phyloP scores from a whole-genome alignment of 1,140 invertebrate species.

The Mesaphorura yosii region DNA sequence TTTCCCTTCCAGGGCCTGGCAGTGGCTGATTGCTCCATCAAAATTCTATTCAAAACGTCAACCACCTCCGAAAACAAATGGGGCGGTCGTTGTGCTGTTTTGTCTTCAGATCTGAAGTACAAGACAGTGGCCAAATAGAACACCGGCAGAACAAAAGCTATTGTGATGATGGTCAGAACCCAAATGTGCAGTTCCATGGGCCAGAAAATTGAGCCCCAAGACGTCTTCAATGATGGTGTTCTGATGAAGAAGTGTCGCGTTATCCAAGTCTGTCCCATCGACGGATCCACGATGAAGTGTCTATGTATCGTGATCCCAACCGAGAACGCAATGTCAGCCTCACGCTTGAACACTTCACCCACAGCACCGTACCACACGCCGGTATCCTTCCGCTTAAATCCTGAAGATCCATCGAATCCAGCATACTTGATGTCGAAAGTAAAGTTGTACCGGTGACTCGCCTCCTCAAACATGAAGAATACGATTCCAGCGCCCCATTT shows the following conservation, averaged over 20 bases:
- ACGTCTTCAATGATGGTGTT: background rate
- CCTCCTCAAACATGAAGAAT: background rate
- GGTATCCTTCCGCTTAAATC: background rate
- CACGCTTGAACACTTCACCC: background rate
- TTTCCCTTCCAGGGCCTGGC: background rate
- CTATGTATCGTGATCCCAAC: background rate
- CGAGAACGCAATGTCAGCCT: constrained; percentile 3
- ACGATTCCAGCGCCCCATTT: background rate
- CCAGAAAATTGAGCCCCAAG: background rate
- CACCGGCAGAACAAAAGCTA: background rate
- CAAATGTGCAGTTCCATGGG: background rate
- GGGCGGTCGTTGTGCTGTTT: background rate
- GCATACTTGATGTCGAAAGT: constrained; percentile 1
- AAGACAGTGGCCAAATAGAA: background rate
- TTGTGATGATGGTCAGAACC: background rate
- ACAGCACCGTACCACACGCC: constrained; percentile 4
- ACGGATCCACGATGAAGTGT: background rate
- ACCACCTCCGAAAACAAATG: background rate
- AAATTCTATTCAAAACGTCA: background rate
- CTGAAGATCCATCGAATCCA: background rate
- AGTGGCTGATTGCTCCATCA: background rate
- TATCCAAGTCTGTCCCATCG: background rate
- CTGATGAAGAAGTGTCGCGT: background rate
- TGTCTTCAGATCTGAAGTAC: background rate
- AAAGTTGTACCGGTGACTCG: background rate